Base-by-base conservation (phyloP, 2,888 invertebrate genomes). In the Orchesella flavescens region DNA sequence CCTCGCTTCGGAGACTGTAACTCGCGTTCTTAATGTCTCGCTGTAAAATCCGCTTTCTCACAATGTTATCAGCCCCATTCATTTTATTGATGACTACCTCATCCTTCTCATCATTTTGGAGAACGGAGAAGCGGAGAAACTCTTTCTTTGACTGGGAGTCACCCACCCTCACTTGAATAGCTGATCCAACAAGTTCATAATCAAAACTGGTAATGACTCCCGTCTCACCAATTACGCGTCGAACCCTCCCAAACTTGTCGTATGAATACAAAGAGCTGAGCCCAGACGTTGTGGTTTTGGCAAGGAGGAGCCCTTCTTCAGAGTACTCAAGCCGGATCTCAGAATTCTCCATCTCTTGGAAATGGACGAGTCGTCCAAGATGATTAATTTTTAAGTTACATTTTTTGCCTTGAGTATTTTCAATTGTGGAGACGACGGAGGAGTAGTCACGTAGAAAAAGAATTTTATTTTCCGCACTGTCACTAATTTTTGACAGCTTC, bases 331-430 rank as follows among this genome's bases (percentile, higher is more conserved):
- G 91, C 90, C 95, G 95, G 84, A 96, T 95, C 90, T 96, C 96
- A 34, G 95, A 94, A 88, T 95, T 94, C 81, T 97, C 97, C 89
- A 96, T 96, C 89, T 97, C 96, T 4, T 91, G 91, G 88, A 97
- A 93, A 90, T 94, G 95, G 59, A 96, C 95, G 88, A 98, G 93
- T 89, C 96, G 95, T 59, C 97, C 97, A 89, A 97, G 95, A 83
- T 97, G 97, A 86, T 97, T 97, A 90, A 98, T 96, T 90, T 95
- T 95, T 82, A 98, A 92, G 89, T 96, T 95, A 10, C 96, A 95
- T 90, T 97, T 97, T 90, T 96, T 96, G 89, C 97, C 96, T 91
- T 96, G 96, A 12, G 96, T 96, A 89, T 97, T 97, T 91, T 97
- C 97, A 89, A 97, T 97, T 3, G 97, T 96, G 90, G 96, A 97